These are phyloP conservation scores for Epinephelus fuscoguttatus DNA, from an alignment of 2,113 vertebrate genomes.

Conservation along the genomic window DNA sequence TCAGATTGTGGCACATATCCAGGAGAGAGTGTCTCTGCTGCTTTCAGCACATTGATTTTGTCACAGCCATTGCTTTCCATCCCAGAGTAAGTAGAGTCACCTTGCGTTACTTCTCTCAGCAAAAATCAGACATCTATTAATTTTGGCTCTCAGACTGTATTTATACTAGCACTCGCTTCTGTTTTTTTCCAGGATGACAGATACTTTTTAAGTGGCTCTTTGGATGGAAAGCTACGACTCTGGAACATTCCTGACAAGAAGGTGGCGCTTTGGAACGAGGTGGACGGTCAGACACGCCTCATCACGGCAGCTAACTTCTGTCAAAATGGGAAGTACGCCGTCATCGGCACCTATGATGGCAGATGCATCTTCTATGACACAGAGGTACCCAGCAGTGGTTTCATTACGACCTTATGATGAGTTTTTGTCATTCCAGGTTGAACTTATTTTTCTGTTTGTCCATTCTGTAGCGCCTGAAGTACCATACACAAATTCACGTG, in stretches of 20 bases:
- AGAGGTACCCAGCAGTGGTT: conserved; percentile 84
- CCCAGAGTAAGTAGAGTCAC: conserved; percentile 91
- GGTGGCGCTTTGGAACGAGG: conserved; percentile 98
- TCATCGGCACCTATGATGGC: conserved; percentile 98
- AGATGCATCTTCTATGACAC: conserved; percentile 99
- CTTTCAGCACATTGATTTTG: conserved; percentile 99
- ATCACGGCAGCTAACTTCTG: conserved; percentile 99
- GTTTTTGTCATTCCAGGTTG: not conserved
- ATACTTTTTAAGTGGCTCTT: conserved; percentile 97
- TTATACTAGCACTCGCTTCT: not conserved
- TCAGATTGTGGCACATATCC: conserved; percentile 98
- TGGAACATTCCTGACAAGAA: conserved; percentile 99
- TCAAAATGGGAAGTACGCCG: conserved; percentile 98
- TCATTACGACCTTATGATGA: not conserved
- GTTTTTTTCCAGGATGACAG: conserved; percentile 90
- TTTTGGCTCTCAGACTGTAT: conserved; percentile 4
- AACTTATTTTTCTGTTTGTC: not conserved
- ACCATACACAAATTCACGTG: conserved; percentile 98
- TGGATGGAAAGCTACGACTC: conserved; percentile 96
- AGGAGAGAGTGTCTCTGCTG: conserved; percentile 98
- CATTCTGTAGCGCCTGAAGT: conserved; percentile 92
- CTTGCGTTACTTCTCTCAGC: not conserved
- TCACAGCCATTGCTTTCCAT: conserved; percentile 98
- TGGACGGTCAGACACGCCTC: conserved; percentile 96
- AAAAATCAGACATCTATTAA: conserved; percentile 11